Percentiles rank a stretch among this genome's conserved stretches.
Conservation (phyloP, 2,797 vertebrate genomes). For the Micrastur ruficollis region DNA sequence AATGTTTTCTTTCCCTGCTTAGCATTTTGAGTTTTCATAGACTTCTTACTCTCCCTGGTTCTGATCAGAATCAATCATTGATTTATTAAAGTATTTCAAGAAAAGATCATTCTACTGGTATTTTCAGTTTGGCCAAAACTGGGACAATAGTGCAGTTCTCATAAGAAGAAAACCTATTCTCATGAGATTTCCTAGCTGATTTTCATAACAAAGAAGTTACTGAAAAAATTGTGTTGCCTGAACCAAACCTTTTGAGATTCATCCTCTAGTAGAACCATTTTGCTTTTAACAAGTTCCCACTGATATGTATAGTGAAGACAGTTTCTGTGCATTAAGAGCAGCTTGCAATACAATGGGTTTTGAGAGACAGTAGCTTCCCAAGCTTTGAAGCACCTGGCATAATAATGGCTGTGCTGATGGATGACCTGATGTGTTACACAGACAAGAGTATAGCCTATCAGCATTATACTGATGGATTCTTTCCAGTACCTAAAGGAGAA, state of each 20-base stretch:
- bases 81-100: constrained; percentile 12
- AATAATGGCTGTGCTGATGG: constrained; percentile 43
- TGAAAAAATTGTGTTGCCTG: neutral
- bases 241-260: constrained; percentile 40
- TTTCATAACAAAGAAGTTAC: constrained; percentile 48
- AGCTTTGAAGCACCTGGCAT: constrained; percentile 52
- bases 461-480: constrained; percentile 11
- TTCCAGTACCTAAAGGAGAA: constrained; percentile 20
- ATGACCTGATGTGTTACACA: constrained; percentile 29
- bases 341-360: constrained; percentile 22
- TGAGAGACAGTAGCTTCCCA: constrained; percentile 13
- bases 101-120: neutral
- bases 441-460: neutral
- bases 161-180: neutral
- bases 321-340: neutral
- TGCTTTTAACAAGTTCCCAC: constrained; percentile 30
- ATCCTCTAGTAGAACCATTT: neutral
- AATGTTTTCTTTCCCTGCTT: constrained; percentile 36
- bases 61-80: neutral
- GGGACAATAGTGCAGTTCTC: neutral
- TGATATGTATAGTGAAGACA: neutral
- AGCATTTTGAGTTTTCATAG: constrained; percentile 46
- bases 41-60: neutral
- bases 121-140: constrained; percentile 1
- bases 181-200: constrained; percentile 1